phyloP scores from a whole-genome alignment of 2,113 vertebrate genomes.

The Trematocara macrostoma region DNA sequence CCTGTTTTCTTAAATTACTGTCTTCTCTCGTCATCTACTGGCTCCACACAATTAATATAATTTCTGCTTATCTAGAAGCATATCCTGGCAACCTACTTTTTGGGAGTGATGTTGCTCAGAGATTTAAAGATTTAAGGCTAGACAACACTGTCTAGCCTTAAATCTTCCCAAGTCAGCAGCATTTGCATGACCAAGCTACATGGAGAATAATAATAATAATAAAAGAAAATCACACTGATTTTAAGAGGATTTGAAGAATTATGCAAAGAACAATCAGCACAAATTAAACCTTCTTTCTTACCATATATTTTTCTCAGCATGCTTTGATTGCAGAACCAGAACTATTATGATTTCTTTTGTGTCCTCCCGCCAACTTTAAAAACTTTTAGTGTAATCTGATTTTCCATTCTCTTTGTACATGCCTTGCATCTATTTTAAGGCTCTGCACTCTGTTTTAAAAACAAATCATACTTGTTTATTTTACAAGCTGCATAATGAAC shows the following conservation, averaged over 20 bases:
- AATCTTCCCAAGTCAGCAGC: neutral
- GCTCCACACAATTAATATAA: neutral
- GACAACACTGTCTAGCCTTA: neutral
- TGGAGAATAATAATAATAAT: neutral
- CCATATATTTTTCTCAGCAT: neutral
- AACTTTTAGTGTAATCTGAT: neutral
- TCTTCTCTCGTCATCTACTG: neutral
- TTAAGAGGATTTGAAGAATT: neutral
- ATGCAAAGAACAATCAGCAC: neutral
- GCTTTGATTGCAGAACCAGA: constrained; percentile 1
- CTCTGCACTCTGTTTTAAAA: neutral
- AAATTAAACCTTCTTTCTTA: neutral
- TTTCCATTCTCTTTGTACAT: neutral
- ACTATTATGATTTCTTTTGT: neutral
- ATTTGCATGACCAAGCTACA: neutral
- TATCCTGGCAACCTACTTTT: neutral
- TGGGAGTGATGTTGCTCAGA: neutral
- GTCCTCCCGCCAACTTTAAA: neutral
- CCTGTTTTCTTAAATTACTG: neutral
- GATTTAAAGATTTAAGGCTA: neutral
- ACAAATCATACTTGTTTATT: neutral
- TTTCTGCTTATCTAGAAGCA: neutral
- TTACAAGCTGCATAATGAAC: neutral
- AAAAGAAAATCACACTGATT: neutral
- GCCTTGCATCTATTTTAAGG: neutral